Base-by-base conservation (phyloP, 92 coral and sea anemone genomes). In the Actinostola sp. region DNA sequence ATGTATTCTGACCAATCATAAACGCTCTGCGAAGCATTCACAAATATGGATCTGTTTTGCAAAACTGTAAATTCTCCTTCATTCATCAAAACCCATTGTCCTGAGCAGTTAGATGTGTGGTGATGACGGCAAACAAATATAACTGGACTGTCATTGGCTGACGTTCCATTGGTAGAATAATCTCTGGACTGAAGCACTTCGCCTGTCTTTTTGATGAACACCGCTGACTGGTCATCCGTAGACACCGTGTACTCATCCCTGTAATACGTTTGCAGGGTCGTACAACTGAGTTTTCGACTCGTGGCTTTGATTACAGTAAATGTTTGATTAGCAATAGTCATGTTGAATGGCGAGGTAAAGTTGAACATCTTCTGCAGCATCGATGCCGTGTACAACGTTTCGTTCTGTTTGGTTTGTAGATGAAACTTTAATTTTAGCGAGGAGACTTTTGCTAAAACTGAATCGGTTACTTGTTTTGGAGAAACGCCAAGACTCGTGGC, bases 251-350 rank as follows among this genome's bases (percentile, higher is more conserved):
- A 81, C 30, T 81, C 81, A 24, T 17, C 17, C 0, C 24, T 20
- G 36, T 65, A 35, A 49, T 72, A 73, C 26, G 28, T 50, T n/a
- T 72, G 39, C 8, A 72, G 16, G 58, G 54, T 65, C 53, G 52
- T 27, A 17, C 86, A 81, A 20, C 68, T 31, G 2, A 63, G 12
- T n/a, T 60, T n/a, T 38, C 66, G 52, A 35, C 63, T 72, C 16
- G 80, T 73, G 55, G 70, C 80, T 44, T 65, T 72, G 38, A 73
- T 63, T 10, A 73, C 56, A 25, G 66, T 57, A 24, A 50, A 44
- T 11, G n/a, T 34, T 14, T 54, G 17, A 10, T 42, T 53, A n/a
- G 46, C 27, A 21, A 81, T 55, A 20, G 33, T 52, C 28, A 73
- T 43, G 16, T 59, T 60, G 43, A 73, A 73, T 44, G 68, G 5